Conservation (phyloP, 2,797 vertebrate genomes). For the Falco peregrinus region DNA sequence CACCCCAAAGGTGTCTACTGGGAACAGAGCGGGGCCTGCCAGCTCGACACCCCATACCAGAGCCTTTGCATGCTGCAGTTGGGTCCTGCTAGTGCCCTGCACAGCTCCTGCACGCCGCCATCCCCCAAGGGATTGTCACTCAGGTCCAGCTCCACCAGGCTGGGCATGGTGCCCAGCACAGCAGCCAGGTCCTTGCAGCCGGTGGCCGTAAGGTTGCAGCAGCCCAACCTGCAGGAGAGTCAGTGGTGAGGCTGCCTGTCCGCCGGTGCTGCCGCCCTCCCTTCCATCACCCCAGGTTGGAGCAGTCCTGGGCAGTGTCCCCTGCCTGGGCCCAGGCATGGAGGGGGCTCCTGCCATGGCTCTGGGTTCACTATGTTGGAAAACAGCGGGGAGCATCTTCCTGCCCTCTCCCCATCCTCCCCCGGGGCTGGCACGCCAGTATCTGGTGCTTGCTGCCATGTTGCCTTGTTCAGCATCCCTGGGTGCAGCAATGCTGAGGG, state of each 20-base stretch:
- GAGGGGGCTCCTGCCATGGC: background rate
- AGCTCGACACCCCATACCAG: rapidly evolving
- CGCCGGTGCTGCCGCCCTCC: background rate
- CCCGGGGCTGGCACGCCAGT: background rate
- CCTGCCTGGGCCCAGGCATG: rapidly evolving
- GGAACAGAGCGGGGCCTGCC: background rate
- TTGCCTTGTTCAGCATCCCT: too few species aligned
- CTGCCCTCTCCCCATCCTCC: background rate
- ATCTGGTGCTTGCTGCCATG: background rate
- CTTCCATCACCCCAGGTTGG: background rate
- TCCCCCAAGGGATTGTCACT: background rate
- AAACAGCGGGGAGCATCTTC: background rate
- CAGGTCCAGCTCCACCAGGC: background rate
- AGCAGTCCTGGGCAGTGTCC: too few species aligned
- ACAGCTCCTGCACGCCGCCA: background rate
- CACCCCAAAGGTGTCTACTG: too few species aligned
- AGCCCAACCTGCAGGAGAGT: background rate
- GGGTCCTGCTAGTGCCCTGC: rapidly evolving
- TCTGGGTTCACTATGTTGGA: background rate
- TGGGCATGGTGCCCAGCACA: rapidly evolving
- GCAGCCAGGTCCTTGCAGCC: background rate
- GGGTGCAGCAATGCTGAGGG: background rate
- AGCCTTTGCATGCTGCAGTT: background rate
- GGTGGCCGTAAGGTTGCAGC: background rate
- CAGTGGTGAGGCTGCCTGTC: rapidly evolving